A percentile compares a stretch with the other conserved stretches of the same genome.
phyloP scores from a whole-genome alignment of 1,140 invertebrate genomes.

The Drosophila santomea region DNA sequence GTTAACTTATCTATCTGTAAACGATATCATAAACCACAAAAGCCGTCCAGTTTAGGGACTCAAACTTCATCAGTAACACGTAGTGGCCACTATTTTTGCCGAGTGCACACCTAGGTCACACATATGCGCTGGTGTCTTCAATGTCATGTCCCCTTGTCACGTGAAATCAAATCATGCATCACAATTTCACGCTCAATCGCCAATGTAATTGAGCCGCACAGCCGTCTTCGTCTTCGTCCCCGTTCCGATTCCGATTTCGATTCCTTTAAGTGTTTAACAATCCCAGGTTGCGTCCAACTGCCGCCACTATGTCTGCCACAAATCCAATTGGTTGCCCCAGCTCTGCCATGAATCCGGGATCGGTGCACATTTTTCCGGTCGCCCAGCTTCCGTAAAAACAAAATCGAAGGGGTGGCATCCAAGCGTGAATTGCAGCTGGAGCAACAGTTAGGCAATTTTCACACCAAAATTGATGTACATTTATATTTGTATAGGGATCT shows the following conservation, averaged over 20 bases:
- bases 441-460: slow-evolving; percentile 55
- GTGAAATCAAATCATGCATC: slow-evolving; percentile 82
- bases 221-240: slow-evolving; percentile 45
- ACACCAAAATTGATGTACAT: slow-evolving; percentile 22
- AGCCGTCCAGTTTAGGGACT: too few relatives aligned
- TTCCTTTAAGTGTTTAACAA: slow-evolving; percentile 27
- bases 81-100: background rate
- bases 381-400: slow-evolving; percentile 52
- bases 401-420: slow-evolving; percentile 17
- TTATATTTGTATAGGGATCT: slow-evolving; percentile 13
- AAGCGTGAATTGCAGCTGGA: slow-evolving; percentile 67
- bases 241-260: slow-evolving; percentile 21
- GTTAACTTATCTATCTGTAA: too few relatives aligned
- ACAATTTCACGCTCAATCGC: slow-evolving; percentile 80
- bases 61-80: too few relatives aligned
- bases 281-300: slow-evolving; percentile 35
- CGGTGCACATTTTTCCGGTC: slow-evolving; percentile 46
- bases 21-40: too few relatives aligned
- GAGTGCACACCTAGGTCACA: slow-evolving; percentile 10
- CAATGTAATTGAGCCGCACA: slow-evolving; percentile 78
- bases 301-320: slow-evolving; percentile 68
- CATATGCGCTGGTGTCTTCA: slow-evolving; percentile 19
- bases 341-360: slow-evolving; percentile 30
- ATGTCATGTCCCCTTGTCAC: slow-evolving; percentile 60
- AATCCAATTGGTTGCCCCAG: slow-evolving; percentile 66